Evolutionary conservation across 2,888 invertebrate species (phyloP).

Genomic region (Heliothis peltigera): DNA sequence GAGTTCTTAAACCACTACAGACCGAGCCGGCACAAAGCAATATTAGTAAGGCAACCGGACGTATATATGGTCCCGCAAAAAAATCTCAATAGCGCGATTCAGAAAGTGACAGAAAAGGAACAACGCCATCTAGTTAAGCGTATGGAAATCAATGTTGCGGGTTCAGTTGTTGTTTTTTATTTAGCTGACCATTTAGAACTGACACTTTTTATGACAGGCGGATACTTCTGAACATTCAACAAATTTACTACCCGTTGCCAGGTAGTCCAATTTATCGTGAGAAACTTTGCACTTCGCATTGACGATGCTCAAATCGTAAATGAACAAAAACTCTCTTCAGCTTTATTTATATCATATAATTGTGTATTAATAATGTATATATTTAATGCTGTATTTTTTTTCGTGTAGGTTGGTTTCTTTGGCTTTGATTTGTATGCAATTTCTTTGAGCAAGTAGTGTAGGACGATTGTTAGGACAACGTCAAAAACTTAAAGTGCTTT

Average conservation of each 20-base stretch:
- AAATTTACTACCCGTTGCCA: constrained; percentile 26
- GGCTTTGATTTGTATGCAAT: too few species aligned
- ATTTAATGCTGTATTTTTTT: too few species aligned
- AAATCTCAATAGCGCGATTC: constrained; percentile 69
- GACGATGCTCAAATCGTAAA: neutral
- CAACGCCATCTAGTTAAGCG: constrained; percentile 68
- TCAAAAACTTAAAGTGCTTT: too few species aligned
- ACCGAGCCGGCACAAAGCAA: constrained; percentile 93
- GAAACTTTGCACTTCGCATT: constrained; percentile 18
- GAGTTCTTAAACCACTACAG: constrained; percentile 92
- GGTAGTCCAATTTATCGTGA: constrained; percentile 37
- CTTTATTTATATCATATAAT: too few species aligned
- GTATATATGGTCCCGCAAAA: constrained; percentile 54
- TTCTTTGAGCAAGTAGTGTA: too few species aligned
- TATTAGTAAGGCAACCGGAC: constrained; percentile 15
- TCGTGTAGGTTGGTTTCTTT: too few species aligned
- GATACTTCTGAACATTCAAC: constrained; percentile 11
- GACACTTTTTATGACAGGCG: constrained; percentile 7
- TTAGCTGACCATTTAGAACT: constrained; percentile 16
- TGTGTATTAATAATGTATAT: too few species aligned
- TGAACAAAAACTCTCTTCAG: too few species aligned
- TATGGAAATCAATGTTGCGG: constrained; percentile 8
- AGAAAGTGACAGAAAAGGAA: constrained; percentile 45
- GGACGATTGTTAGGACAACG: too few species aligned
- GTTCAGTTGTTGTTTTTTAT: constrained; percentile 7